Conservation (phyloP, 2,113 vertebrate species). For the Proterorhinus semilunaris region DNA sequence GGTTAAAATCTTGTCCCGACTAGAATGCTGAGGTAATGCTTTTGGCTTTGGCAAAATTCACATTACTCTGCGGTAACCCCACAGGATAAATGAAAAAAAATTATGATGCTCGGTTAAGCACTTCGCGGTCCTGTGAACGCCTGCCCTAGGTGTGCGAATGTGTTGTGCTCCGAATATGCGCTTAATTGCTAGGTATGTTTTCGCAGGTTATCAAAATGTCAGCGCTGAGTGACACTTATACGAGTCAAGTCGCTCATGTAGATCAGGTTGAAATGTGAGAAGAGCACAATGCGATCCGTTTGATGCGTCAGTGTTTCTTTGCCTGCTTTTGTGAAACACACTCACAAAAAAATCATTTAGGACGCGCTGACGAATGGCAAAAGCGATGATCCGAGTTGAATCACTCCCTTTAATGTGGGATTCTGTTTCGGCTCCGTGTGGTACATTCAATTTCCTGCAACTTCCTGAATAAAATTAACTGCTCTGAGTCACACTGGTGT, state of each 20-base stretch:
- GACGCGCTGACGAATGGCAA: background rate
- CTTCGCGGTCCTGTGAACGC: constrained; percentile 36
- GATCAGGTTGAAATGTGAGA: constrained; percentile 19
- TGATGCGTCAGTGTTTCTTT: constrained; percentile 18
- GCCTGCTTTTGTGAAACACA: constrained; percentile 2
- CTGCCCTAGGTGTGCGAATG: constrained; percentile 11
- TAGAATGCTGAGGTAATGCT: constrained; percentile 68
- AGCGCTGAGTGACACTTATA: constrained; percentile 30
- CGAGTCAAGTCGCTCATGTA: constrained; percentile 8
- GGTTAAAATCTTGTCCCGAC: constrained; percentile 72
- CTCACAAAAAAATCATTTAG: constrained; percentile 11
- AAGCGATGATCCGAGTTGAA: background rate
- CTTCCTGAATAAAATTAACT: background rate
- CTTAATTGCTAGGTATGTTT: constrained; percentile 24
- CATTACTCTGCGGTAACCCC: constrained; percentile 61
- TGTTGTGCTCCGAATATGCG: constrained; percentile 19
- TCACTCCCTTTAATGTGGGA: background rate
- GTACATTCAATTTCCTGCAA: background rate
- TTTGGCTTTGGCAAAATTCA: constrained; percentile 56
- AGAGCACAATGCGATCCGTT: background rate
- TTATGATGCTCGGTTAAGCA: constrained; percentile 58
- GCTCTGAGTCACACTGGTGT: background rate
- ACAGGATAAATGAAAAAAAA: constrained; percentile 65
- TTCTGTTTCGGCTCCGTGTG: background rate
- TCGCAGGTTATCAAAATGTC: constrained; percentile 47